phyloP scores from a whole-genome alignment of 2,113 vertebrate species.

The Origma solitaria region DNA sequence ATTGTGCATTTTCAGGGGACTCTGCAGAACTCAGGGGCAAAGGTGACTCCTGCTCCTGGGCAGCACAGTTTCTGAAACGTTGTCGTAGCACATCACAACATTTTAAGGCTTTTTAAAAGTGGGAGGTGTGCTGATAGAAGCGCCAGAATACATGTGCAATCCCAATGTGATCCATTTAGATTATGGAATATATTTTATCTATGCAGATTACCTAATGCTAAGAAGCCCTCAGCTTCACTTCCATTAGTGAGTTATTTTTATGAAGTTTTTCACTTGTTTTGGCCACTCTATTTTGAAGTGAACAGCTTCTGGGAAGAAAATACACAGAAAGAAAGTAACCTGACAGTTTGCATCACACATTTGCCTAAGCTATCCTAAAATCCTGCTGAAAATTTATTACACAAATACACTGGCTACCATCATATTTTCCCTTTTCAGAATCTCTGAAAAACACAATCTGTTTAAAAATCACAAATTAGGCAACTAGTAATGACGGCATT shows the following conservation, averaged over 20 bases:
- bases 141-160: neutral
- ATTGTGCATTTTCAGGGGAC: neutral
- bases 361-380: neutral
- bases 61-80: neutral
- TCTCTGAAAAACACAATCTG: neutral
- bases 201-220: neutral
- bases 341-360: neutral
- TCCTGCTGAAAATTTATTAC: neutral
- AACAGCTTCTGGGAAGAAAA: neutral
- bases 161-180: neutral
- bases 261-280: neutral
- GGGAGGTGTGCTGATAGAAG: neutral
- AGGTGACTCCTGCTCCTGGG: neutral
- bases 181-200: neutral
- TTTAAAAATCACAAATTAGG: neutral
- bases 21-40: neutral
- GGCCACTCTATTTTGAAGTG: neutral
- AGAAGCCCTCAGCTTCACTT: neutral
- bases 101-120: neutral
- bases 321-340: neutral
- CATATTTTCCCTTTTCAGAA: neutral
- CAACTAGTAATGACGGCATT: neutral
- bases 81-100: neutral
- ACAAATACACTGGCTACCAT: neutral
- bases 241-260: neutral